These are phyloP conservation scores for Bothrops jararaca DNA, from an alignment of 2,113 vertebrate species.

Conservation along the genomic window DNA sequence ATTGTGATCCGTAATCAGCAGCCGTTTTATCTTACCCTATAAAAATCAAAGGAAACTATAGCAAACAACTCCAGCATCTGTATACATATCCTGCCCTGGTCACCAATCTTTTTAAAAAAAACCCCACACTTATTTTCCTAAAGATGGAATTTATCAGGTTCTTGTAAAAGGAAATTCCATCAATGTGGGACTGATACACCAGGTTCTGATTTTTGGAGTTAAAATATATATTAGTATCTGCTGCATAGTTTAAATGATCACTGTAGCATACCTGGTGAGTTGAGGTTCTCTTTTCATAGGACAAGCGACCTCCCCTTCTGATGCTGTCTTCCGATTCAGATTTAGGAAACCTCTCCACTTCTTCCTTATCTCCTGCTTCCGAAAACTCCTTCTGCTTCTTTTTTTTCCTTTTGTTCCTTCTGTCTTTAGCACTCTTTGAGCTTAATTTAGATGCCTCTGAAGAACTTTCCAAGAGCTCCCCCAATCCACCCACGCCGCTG, in stretches of 20 bases:
- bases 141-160: background rate
- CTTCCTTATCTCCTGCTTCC: constrained; percentile 75
- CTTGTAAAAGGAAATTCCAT: background rate
- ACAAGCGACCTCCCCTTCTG: constrained; percentile 77
- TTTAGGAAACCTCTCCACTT: constrained; percentile 74
- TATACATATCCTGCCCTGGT: too few species aligned
- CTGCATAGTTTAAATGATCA: background rate
- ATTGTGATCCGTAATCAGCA: background rate
- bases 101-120: background rate
- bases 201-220: background rate
- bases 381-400: constrained; percentile 78
- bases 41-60: background rate
- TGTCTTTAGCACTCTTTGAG: constrained; percentile 96
- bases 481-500: constrained; percentile 75
- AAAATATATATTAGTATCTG: background rate
- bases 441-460: constrained; percentile 91
- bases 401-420: constrained; percentile 87
- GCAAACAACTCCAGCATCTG: background rate
- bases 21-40: background rate
- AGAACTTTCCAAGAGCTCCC: constrained; percentile 83
- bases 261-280: constrained; percentile 83
- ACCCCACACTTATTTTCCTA: background rate
- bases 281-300: constrained; percentile 84
- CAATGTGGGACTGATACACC: background rate
- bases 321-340: constrained; percentile 86